Evolutionary conservation across 2,888 invertebrate species (phyloP).

Genomic region (Callyntrura sp.): DNA sequence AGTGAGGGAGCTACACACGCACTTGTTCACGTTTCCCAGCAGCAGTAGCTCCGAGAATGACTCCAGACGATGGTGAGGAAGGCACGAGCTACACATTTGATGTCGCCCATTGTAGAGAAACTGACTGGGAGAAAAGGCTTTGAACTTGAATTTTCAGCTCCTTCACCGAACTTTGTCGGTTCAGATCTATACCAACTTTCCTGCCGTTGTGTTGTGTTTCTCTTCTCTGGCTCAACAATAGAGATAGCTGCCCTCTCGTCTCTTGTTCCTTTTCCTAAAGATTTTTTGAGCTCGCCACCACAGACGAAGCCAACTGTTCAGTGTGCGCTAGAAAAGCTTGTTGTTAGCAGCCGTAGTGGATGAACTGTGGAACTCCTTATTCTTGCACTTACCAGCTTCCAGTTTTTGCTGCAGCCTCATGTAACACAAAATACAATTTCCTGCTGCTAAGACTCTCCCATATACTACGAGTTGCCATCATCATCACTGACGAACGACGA

Average conservation of each 20-base stretch:
- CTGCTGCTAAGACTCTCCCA: slow-evolving; percentile 16
- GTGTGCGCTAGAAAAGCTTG: too few species aligned
- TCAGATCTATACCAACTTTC: slow-evolving; percentile 69
- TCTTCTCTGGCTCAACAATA: slow-evolving; percentile 20
- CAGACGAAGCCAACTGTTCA: background rate
- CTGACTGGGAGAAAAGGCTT: slow-evolving; percentile 41
- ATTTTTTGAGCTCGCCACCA: slow-evolving; percentile 3
- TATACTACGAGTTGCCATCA: slow-evolving; percentile 49
- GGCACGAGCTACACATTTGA: slow-evolving; percentile 23
- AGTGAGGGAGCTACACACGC: slow-evolving; percentile 20
- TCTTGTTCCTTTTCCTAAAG: slow-evolving; percentile 32
- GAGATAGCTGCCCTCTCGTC: background rate
- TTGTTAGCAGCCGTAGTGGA: background rate
- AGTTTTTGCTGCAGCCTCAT: background rate
- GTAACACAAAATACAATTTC: slow-evolving; percentile 26
- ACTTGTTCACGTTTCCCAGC: slow-evolving; percentile 58
- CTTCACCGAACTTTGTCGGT: slow-evolving; percentile 46
- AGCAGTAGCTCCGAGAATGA: slow-evolving; percentile 15
- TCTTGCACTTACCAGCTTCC: background rate
- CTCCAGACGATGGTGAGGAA: slow-evolving; percentile 3
- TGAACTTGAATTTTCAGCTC: slow-evolving; percentile 75
- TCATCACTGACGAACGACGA: slow-evolving; percentile 64
- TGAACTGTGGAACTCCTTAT: background rate
- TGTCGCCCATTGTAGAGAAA: background rate
- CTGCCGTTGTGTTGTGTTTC: slow-evolving; percentile 54